A percentile compares a stretch with the other conserved stretches of the same genome.
Evolutionary conservation across 1,140 invertebrate species (phyloP).

Genomic region (Nixonia krombeini): DNA sequence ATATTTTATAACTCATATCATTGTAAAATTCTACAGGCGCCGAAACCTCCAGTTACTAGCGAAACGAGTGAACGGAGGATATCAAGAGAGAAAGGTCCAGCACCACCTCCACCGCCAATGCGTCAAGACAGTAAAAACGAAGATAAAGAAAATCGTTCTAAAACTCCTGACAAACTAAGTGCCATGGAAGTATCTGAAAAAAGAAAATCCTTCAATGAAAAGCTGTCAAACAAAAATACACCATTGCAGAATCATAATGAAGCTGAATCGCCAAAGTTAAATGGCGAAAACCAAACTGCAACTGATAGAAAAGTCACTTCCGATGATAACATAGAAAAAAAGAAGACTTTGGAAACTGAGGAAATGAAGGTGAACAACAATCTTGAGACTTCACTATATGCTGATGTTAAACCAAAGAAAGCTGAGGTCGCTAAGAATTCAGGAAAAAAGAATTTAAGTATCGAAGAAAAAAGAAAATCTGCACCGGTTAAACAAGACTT

Average conservation of each 20-base stretch:
- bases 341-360: neutral
- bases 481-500: slow-evolving; percentile 59
- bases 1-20: too few species aligned
- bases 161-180: slow-evolving; percentile 43
- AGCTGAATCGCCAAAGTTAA: slow-evolving; percentile 23
- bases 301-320: slow-evolving; percentile 8
- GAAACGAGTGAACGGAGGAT: slow-evolving; percentile 61
- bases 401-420: slow-evolving; percentile 54
- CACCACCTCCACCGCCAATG: slow-evolving; percentile 69
- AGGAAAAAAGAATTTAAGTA: slow-evolving; percentile 37
- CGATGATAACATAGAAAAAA: slow-evolving; percentile 22
- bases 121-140: slow-evolving; percentile 60
- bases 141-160: slow-evolving; percentile 54
- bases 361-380: slow-evolving; percentile 13
- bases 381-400: slow-evolving; percentile 43
- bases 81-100: slow-evolving; percentile 73
- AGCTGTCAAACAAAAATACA: slow-evolving; percentile 11
- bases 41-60: slow-evolving; percentile 64
- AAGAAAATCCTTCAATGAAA: slow-evolving; percentile 33
- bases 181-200: slow-evolving; percentile 35
- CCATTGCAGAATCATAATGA: slow-evolving; percentile 20
- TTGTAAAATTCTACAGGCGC: slow-evolving; percentile 61
- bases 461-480: slow-evolving; percentile 66
- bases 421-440: slow-evolving; percentile 34
- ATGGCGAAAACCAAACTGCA: slow-evolving; percentile 29